Evolutionary conservation across 1,140 invertebrate genomes (phyloP), one percentile per base, ranked within the genome.

Genomic region (Cotesia chilonis): DNA sequence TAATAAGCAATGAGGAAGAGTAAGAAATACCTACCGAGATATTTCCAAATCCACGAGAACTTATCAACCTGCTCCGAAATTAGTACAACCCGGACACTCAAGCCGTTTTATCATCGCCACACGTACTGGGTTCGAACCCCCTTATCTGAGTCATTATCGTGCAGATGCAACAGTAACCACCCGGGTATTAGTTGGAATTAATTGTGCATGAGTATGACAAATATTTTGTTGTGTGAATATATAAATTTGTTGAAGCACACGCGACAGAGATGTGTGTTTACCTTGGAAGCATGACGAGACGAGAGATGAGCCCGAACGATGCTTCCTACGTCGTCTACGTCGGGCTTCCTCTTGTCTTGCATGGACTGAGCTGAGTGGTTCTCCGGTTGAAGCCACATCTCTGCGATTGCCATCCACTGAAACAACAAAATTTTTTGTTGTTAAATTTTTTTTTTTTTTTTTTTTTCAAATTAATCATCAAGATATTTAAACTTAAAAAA

Each of bases 221-320:
- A 28, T 28, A 28, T 28, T 28, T 28, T 28, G 28, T 28, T 2
- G 28, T 3, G 28, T 28, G 28, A 28, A 28, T 28, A 2, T 28
- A 28, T 28, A 28, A 28, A 28, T 28, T 28, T 28, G 17, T 4
- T 1, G 4, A 9, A 41, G 38, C 5, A 7, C 4, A 9, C 20
- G 14, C 9, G 10, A 7, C 36, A 51, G 4, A 37, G 28, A n/a
- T 10, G 51, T 52, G 12, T 52, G 10, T 55, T 68, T 55, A 95
- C 94, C 94, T 92, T 95, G 93, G 87, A 96, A 96, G 85, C 94
- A 95, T 78, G 93, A 94, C 72, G 94, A 94, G 75, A 95, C 93
- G 72, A 95, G 88, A 68, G 93, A 95, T 79, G 93, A 94, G 57
- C 93, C 94, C 64, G 94, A 94, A 78, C 93, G 91, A 88, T 94